These are phyloP conservation scores for Hexactinellida sp. DNA, from an alignment of 37 sponge, comb jelly and placozoan genomes.

Conservation along the genomic window DNA sequence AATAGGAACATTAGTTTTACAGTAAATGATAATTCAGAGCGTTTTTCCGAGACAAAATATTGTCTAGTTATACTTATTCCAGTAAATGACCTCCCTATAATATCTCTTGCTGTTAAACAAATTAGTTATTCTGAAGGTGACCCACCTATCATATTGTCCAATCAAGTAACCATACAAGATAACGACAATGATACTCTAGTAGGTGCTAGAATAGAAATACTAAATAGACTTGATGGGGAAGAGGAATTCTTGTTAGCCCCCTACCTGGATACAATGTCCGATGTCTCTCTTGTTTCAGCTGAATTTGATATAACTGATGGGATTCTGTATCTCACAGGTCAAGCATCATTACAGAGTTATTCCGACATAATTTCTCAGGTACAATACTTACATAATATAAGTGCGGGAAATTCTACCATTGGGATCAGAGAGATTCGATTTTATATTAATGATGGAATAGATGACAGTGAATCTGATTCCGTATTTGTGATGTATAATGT, in stretches of 20 bases:
- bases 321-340: constrained; percentile 23
- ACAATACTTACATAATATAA: constrained; percentile 32
- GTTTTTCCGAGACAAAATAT: background rate
- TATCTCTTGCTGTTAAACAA: background rate
- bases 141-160: background rate
- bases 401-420: constrained; percentile 15
- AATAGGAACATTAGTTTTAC: constrained; percentile 13
- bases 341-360: constrained; percentile 22
- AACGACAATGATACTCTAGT: background rate
- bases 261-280: background rate
- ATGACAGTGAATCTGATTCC: constrained; percentile 22
- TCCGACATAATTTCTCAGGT: constrained; percentile 7
- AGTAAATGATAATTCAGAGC: constrained; percentile 22
- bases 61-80: background rate
- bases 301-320: background rate
- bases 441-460: constrained; percentile 34
- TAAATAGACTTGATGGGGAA: constrained; percentile 24
- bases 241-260: background rate
- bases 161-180: background rate
- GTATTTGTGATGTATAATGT: constrained; percentile 29
- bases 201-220: constrained; percentile 15
- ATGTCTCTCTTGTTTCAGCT: background rate
- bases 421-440: constrained; percentile 24
- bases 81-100: background rate
- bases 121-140: background rate